These are phyloP conservation scores for Miltochrista miniata DNA, from an alignment of 2,888 invertebrate species.

Conservation along the genomic window DNA sequence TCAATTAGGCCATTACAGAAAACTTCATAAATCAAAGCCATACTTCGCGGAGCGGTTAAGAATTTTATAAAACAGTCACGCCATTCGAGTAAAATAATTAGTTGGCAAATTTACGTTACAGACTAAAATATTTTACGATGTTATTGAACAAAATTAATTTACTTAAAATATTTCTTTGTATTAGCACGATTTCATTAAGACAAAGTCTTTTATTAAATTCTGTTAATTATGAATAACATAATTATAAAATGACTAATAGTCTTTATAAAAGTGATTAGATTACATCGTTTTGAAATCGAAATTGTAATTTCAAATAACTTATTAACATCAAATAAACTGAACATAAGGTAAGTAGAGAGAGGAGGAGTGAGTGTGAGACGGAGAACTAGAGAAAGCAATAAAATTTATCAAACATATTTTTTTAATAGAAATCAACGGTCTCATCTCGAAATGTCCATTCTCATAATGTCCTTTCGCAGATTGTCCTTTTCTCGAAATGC, in stretches of 20 bases:
- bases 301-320: too few relatives aligned
- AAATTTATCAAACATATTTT: too few relatives aligned
- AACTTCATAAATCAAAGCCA: conserved; percentile 21
- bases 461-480: too few relatives aligned
- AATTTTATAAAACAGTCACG: conserved; percentile 17
- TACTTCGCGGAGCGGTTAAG: conserved; percentile 20
- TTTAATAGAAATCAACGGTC: too few relatives aligned
- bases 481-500: too few relatives aligned
- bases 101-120: conserved; percentile 25
- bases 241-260: neutral
- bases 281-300: too few relatives aligned
- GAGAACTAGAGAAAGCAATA: too few relatives aligned
- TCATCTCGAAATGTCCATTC: too few relatives aligned
- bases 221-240: neutral
- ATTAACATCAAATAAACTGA: too few relatives aligned
- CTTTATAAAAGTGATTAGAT: too few relatives aligned
- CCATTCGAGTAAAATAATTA: conserved; percentile 22
- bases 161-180: conserved; percentile 6
- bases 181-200: neutral
- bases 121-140: conserved; percentile 19
- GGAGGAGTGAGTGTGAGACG: too few relatives aligned
- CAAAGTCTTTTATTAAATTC: conserved; percentile 1
- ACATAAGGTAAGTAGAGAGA: too few relatives aligned
- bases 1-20: conserved; percentile 11
- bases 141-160: conserved; percentile 24